Conservation (phyloP, 2,888 invertebrate species). For the Epinotia demarniana region DNA sequence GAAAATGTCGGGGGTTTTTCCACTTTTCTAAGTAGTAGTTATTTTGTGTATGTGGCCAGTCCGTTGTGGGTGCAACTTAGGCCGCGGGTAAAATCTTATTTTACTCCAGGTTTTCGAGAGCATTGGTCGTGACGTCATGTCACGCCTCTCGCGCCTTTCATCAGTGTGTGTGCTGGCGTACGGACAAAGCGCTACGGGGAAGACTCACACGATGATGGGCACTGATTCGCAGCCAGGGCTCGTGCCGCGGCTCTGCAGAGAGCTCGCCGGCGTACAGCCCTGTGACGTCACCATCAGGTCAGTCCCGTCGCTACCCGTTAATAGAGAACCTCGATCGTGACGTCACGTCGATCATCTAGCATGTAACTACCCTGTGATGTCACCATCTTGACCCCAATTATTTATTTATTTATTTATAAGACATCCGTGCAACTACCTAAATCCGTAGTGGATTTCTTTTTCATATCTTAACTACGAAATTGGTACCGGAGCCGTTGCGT, state of each 20-base stretch:
- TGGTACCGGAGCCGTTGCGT: too few species aligned
- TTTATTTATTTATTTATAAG: too few species aligned
- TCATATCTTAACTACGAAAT: too few species aligned
- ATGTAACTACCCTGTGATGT: too few species aligned
- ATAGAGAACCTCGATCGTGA: not conserved
- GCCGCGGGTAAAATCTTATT: not conserved
- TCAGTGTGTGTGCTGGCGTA: conserved; percentile 90
- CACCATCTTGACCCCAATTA: too few species aligned
- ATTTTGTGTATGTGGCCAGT: too few species aligned
- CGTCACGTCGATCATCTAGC: not conserved
- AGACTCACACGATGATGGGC: conserved; percentile 92
- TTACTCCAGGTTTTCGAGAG: conserved; percentile 85
- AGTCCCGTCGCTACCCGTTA: conserved; percentile 13
- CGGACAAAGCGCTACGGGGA: conserved; percentile 91
- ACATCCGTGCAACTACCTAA: too few species aligned
- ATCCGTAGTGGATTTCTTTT: too few species aligned
- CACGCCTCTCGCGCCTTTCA: conserved; percentile 85
- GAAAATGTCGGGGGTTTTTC: too few species aligned
- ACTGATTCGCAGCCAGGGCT: conserved; percentile 72
- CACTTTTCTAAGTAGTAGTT: too few species aligned
- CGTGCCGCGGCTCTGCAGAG: conserved; percentile 73
- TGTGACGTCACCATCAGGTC: conserved; percentile 73
- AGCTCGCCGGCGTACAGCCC: conserved; percentile 62
- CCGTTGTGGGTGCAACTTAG: too few species aligned
- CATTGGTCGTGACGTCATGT: conserved; percentile 87